Evolutionary conservation across 2,888 invertebrate genomes (phyloP), one percentile per base, ranked within the genome.

Genomic region (Diloba caeruleocephala): DNA sequence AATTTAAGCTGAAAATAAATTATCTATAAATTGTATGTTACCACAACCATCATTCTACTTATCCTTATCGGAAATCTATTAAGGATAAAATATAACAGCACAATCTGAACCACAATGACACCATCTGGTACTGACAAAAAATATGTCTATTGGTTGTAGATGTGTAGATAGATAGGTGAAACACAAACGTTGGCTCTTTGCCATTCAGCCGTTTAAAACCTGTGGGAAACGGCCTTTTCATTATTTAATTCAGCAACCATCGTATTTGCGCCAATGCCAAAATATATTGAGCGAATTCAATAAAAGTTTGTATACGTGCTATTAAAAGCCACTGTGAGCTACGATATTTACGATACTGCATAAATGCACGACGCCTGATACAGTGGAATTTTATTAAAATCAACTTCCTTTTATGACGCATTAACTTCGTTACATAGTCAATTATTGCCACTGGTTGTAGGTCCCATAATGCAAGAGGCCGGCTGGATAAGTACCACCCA

Each of bases 211-310:
- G 81, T 82, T 87, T 84, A 82, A 89, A 90, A 88, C 83, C 87
- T 87, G 87, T 81, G 85, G 84, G 75, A 79, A 88, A 89, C 82
- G 80, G 85, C 84, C 81, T 81, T 87, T 87, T 87, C 85, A 88
- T 87, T 88, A 87, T 90, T 89, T 89, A 89, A 90, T 90, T 91
- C 88, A 88, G 89, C 88, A 89, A 88, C 84, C 84, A 78, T 82
- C 77, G 84, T 83, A 87, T 87, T 88, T 88, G 88, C 74, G 82
- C 82, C 83, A 79, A 81, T 81, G 87, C 88, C 87, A 87, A 87
- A 86, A 86, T 83, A 85, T 84, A 85, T 83, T 78, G 81, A 78
- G 74, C 71, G 67, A 69, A 71, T 71, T 76, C 71, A 76, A 76
- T 76, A 76, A 76, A 73, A 73, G 67, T 71, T 62, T 66, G 71